Percentiles rank a stretch among this genome's conserved stretches.
These are phyloP conservation scores for Arctia plantaginis DNA, from an alignment of 2,888 invertebrate genomes.

Conservation along the genomic window DNA sequence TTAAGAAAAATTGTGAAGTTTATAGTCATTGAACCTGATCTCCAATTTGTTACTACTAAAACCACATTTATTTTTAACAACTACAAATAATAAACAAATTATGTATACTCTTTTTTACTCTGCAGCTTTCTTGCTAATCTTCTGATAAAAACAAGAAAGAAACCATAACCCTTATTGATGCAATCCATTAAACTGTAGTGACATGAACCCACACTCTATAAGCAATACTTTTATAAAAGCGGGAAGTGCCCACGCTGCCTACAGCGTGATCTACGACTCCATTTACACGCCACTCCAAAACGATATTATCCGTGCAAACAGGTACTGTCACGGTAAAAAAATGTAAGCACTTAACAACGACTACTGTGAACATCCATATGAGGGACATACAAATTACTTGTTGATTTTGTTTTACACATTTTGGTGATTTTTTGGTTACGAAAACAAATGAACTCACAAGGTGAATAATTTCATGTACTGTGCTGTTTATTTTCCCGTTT, in stretches of 20 bases:
- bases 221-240: constrained; percentile 4
- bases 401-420: constrained; percentile 6
- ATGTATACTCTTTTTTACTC: background rate
- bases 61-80: constrained; percentile 60
- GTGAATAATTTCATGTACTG: constrained; percentile 3
- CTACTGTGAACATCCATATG: constrained; percentile 9
- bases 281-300: constrained; percentile 48
- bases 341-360: constrained; percentile 19
- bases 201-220: background rate
- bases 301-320: constrained; percentile 29
- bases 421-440: background rate
- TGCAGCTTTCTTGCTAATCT: background rate
- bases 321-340: constrained; percentile 27
- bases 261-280: constrained; percentile 47
- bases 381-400: constrained; percentile 15
- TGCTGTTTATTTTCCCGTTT: background rate
- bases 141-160: background rate
- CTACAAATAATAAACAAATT: constrained; percentile 35
- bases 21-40: constrained; percentile 7
- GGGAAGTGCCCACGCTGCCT: constrained; percentile 21
- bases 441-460: background rate
- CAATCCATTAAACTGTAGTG: constrained; percentile 4
- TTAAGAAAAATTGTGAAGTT: no score
- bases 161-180: background rate
- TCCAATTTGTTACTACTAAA: constrained; percentile 63